phyloP scores from a whole-genome alignment of 2,888 invertebrate species.

The Hofmannophila pseudospretella region DNA sequence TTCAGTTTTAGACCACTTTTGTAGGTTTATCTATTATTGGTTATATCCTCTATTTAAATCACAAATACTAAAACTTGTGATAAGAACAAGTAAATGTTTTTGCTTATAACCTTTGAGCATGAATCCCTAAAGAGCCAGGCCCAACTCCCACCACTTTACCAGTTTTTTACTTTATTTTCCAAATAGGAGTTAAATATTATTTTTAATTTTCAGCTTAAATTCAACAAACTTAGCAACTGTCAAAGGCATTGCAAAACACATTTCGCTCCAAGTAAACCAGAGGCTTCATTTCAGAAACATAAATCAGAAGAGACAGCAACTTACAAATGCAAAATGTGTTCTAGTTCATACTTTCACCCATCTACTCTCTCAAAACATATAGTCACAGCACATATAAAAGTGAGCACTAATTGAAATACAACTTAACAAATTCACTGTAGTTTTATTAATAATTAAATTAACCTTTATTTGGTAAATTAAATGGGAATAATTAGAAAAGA shows the following conservation, averaged over 20 bases:
- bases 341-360: conserved; percentile 47
- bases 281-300: background rate
- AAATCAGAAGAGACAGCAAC: conserved; percentile 3
- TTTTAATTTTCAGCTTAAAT: conserved; percentile 43
- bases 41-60: too few relatives aligned
- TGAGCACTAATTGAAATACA: background rate
- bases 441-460: background rate
- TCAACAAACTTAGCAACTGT: conserved; percentile 41
- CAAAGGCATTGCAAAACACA: conserved; percentile 52
- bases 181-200: too few relatives aligned
- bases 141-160: too few relatives aligned
- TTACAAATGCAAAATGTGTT: conserved; percentile 63
- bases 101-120: too few relatives aligned
- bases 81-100: too few relatives aligned
- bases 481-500: conserved; percentile 36
- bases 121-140: too few relatives aligned
- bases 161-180: too few relatives aligned
- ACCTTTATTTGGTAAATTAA: background rate
- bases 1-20: too few relatives aligned
- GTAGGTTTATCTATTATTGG: too few relatives aligned
- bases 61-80: too few relatives aligned
- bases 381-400: conserved; percentile 47
- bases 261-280: conserved; percentile 5
- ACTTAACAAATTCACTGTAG: background rate
- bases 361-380: conserved; percentile 61